These are phyloP conservation scores for Bombus turneri DNA, from an alignment of 1,140 invertebrate genomes.

Conservation along the genomic window DNA sequence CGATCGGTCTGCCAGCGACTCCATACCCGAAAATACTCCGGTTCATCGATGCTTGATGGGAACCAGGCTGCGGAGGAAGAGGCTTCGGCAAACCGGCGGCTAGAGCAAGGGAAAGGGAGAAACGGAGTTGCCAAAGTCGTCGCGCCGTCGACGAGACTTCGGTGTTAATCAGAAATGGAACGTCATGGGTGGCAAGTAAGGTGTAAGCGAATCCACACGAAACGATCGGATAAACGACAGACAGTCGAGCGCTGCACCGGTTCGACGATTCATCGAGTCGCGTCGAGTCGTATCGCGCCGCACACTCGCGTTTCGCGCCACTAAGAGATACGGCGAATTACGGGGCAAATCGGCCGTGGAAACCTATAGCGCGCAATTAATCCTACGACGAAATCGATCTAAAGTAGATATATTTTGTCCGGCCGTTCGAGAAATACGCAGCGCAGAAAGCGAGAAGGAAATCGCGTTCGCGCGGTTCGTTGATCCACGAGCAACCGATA, in stretches of 20 bases:
- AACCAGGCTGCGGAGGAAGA: slow-evolving; percentile 47
- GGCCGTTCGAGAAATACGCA: neutral
- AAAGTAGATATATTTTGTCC: neutral
- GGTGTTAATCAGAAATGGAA: slow-evolving; percentile 43
- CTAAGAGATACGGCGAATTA: neutral
- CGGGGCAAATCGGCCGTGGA: neutral
- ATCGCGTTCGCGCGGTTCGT: too few relatives aligned
- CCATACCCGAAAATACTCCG: slow-evolving; percentile 71
- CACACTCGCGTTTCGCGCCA: neutral
- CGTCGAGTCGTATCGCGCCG: too few relatives aligned
- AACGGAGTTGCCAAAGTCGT: slow-evolving; percentile 46
- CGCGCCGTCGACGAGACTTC: slow-evolving; percentile 19
- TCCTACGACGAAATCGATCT: neutral
- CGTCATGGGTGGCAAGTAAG: neutral
- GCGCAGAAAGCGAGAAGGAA: neutral
- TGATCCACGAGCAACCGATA: too few relatives aligned
- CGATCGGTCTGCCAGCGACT: slow-evolving; percentile 42
- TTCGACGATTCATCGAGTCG: too few relatives aligned
- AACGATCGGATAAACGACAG: slow-evolving; percentile 20
- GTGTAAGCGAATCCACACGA: slow-evolving; percentile 21
- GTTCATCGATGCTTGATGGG: slow-evolving; percentile 77
- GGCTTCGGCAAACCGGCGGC: neutral
- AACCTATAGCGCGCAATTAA: neutral
- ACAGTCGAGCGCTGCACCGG: too few relatives aligned
- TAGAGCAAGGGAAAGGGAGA: neutral